A percentile compares a stretch with the other conserved stretches of the same genome.
Conservation (phyloP, 2,888 invertebrate species). For the Stenurella melanura region DNA sequence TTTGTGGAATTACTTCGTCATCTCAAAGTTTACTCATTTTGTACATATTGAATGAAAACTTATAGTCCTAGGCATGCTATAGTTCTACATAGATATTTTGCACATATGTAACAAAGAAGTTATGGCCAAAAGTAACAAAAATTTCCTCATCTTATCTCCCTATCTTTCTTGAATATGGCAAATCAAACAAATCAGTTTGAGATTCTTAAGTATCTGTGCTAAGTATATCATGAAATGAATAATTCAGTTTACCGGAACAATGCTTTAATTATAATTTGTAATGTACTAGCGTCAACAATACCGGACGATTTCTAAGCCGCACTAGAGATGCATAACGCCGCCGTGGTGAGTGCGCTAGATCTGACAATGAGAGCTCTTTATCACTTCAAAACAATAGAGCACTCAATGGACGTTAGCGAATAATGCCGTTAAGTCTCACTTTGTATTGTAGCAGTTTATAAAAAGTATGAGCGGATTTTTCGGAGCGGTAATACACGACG, state of each 20-base stretch:
- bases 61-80: no score
- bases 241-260: constrained; percentile 22
- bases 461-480: not conserved
- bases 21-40: no score
- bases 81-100: no score
- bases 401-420: constrained; percentile 22
- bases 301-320: constrained; percentile 18
- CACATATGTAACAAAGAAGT: no score
- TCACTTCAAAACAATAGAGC: constrained; percentile 24
- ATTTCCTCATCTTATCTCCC: no score
- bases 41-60: no score
- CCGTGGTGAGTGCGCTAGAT: constrained; percentile 24
- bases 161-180: no score
- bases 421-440: constrained; percentile 30
- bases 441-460: not conserved
- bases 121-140: no score
- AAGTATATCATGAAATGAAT: not conserved
- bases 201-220: not conserved
- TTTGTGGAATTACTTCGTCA: no score
- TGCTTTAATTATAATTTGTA: constrained; percentile 25
- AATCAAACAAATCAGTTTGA: no score
- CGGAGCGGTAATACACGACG: not conserved
- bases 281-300: constrained; percentile 8
- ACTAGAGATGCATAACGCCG: constrained; percentile 28
- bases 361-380: constrained; percentile 30